These are phyloP conservation scores for Stegophylla sp. DNA, from an alignment of 2,888 invertebrate species.

Conservation along the genomic window DNA sequence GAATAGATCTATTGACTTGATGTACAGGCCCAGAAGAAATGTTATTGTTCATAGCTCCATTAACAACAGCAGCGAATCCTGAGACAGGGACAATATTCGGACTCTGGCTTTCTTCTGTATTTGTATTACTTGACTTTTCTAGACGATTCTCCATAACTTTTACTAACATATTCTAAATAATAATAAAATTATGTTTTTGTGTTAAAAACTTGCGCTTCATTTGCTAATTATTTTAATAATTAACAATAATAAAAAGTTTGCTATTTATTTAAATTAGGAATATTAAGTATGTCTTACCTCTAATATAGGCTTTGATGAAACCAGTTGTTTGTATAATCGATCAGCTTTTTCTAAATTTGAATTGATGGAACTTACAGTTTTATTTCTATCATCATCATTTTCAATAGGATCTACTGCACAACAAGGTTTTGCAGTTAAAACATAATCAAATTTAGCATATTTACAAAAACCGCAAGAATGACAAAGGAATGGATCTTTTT, in stretches of 20 bases:
- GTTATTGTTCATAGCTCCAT: constrained; percentile 57
- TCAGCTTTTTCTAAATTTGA: constrained; percentile 92
- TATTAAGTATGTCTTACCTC: constrained; percentile 69
- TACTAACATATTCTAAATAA: constrained; percentile 72
- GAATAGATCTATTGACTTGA: constrained; percentile 87
- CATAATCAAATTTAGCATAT: constrained; percentile 98
- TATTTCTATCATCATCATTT: constrained; percentile 94
- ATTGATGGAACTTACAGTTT: constrained; percentile 91
- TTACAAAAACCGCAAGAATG: constrained; percentile 99
- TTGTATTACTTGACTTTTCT: constrained; percentile 71
- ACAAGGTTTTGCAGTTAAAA: constrained; percentile 86
- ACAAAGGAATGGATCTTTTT: constrained; percentile 98
- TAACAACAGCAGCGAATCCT: constrained; percentile 56
- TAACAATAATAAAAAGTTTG: constrained; percentile 6
- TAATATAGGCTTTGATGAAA: constrained; percentile 86
- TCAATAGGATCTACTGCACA: constrained; percentile 98
- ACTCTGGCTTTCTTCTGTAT: constrained; percentile 47
- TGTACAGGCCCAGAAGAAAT: constrained; percentile 57
- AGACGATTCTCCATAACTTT: constrained; percentile 87
- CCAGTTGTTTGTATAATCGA: constrained; percentile 87
- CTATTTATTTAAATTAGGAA: constrained; percentile 3
- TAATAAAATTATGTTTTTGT: no score
- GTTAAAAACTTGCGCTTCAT: no score
- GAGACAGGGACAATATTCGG: constrained; percentile 49
- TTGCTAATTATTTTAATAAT: no score